These are phyloP conservation scores for Malurus splendens DNA, from an alignment of 2,797 vertebrate species.

Conservation along the genomic window DNA sequence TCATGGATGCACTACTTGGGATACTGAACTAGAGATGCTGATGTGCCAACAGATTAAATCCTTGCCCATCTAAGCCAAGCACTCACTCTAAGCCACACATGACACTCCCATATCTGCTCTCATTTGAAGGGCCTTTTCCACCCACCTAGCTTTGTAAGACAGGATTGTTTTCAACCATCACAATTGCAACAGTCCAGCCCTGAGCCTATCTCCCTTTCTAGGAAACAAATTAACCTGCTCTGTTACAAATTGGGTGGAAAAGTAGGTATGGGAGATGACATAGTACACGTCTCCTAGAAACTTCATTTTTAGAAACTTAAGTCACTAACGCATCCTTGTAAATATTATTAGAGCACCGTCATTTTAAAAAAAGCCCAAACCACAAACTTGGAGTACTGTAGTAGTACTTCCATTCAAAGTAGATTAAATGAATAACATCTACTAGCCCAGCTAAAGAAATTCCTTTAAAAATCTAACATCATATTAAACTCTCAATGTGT, in stretches of 20 bases:
- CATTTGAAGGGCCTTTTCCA: background rate
- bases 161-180: background rate
- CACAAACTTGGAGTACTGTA: background rate
- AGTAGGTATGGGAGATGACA: background rate
- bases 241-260: background rate
- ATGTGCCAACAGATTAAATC: background rate
- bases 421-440: background rate
- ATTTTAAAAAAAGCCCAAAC: constrained; percentile 11
- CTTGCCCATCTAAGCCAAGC: background rate
- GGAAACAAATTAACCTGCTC: background rate
- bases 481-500: background rate
- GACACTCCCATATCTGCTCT: fast-evolving
- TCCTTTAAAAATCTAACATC: background rate
- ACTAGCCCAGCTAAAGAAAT: background rate
- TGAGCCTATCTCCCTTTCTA: background rate
- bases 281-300: background rate
- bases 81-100: background rate
- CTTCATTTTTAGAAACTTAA: background rate
- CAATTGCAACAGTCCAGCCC: background rate
- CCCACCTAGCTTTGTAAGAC: background rate
- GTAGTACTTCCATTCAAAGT: background rate
- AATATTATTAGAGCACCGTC: background rate
- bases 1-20: background rate
- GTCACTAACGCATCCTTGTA: background rate
- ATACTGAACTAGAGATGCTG: background rate